phyloP scores from a whole-genome alignment of 2,797 vertebrate species.

The Cottoperca gobio region DNA sequence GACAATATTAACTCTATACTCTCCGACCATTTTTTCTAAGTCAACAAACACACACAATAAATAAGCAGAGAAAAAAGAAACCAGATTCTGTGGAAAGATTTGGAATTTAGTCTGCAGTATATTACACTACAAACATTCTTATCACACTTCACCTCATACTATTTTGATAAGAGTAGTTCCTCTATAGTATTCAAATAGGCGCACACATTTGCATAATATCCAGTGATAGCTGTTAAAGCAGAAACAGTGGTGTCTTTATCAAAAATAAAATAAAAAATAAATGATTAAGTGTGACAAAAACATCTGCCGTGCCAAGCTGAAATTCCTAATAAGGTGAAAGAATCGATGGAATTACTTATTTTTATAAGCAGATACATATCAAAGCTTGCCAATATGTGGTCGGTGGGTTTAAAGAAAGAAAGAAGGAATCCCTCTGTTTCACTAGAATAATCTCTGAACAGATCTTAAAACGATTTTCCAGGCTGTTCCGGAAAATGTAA shows the following conservation, averaged over 20 bases:
- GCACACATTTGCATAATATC: neutral
- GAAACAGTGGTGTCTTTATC: too few species aligned
- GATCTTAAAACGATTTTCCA: slow-evolving; percentile 2
- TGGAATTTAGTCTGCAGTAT: neutral
- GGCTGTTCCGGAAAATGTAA: neutral
- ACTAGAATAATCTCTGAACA: neutral
- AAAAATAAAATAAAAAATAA: too few species aligned
- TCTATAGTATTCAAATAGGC: too few species aligned
- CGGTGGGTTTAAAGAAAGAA: neutral
- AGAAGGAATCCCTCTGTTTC: neutral
- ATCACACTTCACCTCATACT: neutral
- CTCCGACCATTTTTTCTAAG: neutral
- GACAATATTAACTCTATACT: neutral
- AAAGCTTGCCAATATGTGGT: neutral
- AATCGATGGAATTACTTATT: neutral
- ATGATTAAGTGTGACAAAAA: neutral
- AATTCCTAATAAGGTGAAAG: neutral
- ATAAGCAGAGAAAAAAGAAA: neutral
- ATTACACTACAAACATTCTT: neutral
- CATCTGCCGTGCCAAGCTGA: neutral
- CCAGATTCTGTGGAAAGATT: neutral
- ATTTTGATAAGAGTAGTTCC: neutral
- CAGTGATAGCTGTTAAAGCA: too few species aligned
- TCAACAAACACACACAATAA: neutral
- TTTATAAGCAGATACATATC: neutral